phyloP scores from a whole-genome alignment of 2,797 vertebrate species.

The Tokudaia muenninki region DNA sequence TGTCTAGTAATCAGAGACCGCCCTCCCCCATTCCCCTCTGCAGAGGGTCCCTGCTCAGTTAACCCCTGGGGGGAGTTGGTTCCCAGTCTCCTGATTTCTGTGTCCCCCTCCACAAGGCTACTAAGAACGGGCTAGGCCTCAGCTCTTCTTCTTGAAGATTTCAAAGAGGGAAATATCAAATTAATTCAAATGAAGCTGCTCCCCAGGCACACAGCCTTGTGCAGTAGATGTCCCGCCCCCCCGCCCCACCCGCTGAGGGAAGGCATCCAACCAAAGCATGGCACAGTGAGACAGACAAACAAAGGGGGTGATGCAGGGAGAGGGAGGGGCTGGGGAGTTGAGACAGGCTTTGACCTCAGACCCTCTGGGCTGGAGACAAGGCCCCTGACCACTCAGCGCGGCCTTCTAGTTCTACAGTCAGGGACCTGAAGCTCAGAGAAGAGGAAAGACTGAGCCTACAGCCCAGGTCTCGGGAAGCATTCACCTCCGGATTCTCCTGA shows the following conservation, averaged over 20 bases:
- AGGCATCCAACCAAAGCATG: neutral
- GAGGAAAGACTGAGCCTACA: neutral
- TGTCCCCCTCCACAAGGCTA: slow-evolving; percentile 34
- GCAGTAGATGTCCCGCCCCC: neutral
- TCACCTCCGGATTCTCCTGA: neutral
- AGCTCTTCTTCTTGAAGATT: slow-evolving; percentile 53
- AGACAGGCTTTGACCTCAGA: slow-evolving; percentile 23
- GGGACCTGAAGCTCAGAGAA: neutral
- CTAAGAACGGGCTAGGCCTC: neutral
- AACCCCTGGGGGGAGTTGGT: neutral
- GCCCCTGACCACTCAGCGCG: neutral
- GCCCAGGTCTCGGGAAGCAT: neutral
- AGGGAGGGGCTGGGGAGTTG: neutral
- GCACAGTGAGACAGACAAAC: neutral
- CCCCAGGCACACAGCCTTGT: slow-evolving; percentile 37
- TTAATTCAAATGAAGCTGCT: slow-evolving; percentile 31
- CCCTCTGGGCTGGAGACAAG: neutral
- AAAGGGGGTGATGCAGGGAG: neutral
- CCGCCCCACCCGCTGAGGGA: neutral
- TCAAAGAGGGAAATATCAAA: slow-evolving; percentile 62
- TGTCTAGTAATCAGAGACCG: neutral
- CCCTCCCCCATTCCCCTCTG: neutral
- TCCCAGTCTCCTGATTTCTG: slow-evolving; percentile 23
- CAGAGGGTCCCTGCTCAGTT: neutral
- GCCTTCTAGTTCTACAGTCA: neutral